A percentile compares a stretch with the other conserved stretches of the same genome.
These are phyloP conservation scores for Pionites leucogaster DNA, from an alignment of 2,113 vertebrate genomes.

Conservation along the genomic window DNA sequence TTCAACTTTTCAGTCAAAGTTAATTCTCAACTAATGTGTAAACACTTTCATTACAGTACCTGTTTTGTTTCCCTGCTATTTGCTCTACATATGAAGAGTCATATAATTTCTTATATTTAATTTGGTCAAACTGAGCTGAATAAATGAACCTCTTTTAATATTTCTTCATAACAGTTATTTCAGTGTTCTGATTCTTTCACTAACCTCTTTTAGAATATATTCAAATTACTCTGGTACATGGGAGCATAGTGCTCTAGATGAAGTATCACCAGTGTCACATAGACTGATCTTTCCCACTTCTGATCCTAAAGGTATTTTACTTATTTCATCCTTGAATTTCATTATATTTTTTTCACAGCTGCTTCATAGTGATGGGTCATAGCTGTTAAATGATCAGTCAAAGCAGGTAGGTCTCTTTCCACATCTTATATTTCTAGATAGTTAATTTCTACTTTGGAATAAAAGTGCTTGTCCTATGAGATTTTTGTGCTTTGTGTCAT, in stretches of 20 bases:
- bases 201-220: neutral
- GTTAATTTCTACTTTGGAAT: neutral
- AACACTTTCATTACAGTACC: neutral
- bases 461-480: neutral
- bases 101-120: neutral
- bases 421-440: neutral
- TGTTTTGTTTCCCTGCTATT: neutral
- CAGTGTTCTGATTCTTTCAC: neutral
- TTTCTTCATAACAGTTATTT: neutral
- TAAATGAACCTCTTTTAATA: neutral
- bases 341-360: neutral
- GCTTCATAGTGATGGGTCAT: neutral
- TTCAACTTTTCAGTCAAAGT: neutral
- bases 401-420: neutral
- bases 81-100: neutral
- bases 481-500: neutral
- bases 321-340: neutral
- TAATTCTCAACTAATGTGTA: neutral
- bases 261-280: neutral
- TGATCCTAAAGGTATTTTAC: neutral
- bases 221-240: neutral
- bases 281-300: neutral
- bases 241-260: neutral
- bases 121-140: neutral
- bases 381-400: neutral